Conservation (phyloP, 37 sponge, comb jelly and placozoan species). For the Beroe forskalii region DNA sequence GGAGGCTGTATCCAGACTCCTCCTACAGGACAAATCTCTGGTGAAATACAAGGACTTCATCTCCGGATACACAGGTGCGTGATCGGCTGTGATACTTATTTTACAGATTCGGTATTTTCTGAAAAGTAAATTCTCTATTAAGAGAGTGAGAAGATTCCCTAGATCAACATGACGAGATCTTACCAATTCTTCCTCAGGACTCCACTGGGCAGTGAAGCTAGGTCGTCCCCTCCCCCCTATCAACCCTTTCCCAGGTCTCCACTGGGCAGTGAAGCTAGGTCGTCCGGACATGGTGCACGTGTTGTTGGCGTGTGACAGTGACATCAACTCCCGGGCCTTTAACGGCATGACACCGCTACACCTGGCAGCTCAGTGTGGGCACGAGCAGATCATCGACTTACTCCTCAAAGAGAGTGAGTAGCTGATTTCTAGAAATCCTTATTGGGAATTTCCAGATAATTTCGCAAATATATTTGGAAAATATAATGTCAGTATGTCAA, state of each 20-base stretch:
- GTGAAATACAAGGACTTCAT: conserved; percentile 25
- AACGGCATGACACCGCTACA: conserved; percentile 52
- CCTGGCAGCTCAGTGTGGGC: conserved; percentile 40
- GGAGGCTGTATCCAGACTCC: not conserved
- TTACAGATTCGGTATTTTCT: too few species aligned
- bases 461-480: too few species aligned
- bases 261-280: conserved; percentile 43
- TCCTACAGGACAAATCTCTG: conserved; percentile 30
- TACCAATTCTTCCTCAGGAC: not conserved
- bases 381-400: conserved; percentile 11
- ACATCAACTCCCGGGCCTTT: conserved; percentile 8
- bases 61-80: conserved; percentile 11
- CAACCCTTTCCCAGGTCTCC: not conserved
- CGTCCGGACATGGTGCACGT: conserved; percentile 48
- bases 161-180: too few species aligned
- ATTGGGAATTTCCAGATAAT: too few species aligned
- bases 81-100: too few species aligned
- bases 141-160: too few species aligned
- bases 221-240: not conserved
- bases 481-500: too few species aligned
- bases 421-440: too few species aligned
- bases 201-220: conserved; percentile 43
- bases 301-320: conserved; percentile 23
- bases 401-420: conserved; percentile 11
- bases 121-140: too few species aligned